These are phyloP conservation scores for Drosophila bunnanda DNA, from an alignment of 2,888 invertebrate species.

Conservation along the genomic window DNA sequence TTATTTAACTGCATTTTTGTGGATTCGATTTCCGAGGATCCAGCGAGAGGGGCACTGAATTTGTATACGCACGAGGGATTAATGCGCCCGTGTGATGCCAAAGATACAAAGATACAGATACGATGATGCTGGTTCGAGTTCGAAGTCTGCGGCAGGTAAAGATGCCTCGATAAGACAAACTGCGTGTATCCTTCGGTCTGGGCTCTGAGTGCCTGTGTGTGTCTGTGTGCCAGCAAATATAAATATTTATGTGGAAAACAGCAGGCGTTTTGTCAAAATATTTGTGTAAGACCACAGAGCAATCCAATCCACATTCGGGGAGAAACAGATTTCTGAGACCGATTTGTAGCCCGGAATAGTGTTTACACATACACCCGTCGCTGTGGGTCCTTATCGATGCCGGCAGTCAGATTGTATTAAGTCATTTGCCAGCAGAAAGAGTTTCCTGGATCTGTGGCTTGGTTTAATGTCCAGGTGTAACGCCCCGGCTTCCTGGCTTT, in stretches of 20 bases:
- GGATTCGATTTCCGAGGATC: constrained; percentile 76
- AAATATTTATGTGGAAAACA: constrained; percentile 82
- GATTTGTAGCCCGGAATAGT: constrained; percentile 66
- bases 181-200: constrained; percentile 37
- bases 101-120: constrained; percentile 54
- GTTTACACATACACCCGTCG: constrained; percentile 66
- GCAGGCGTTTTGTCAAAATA: constrained; percentile 84
- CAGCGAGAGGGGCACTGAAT: constrained; percentile 56
- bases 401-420: constrained; percentile 66
- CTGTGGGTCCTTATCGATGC: constrained; percentile 65
- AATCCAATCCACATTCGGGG: constrained; percentile 55
- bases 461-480: constrained; percentile 15
- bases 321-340: constrained; percentile 51
- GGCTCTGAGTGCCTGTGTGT: constrained; percentile 9
- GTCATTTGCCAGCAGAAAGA: constrained; percentile 56
- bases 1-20: constrained; percentile 81
- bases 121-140: constrained; percentile 71
- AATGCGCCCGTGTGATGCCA: constrained; percentile 64
- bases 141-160: constrained; percentile 65
- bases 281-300: constrained; percentile 71
- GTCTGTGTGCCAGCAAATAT: constrained; percentile 60
- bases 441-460: constrained; percentile 29
- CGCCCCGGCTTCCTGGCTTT: constrained; percentile 21
- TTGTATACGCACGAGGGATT: constrained; percentile 71
- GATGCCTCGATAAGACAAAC: constrained; percentile 66